phyloP scores from a whole-genome alignment of 1,140 invertebrate species.

The Paraescarpia echinospica region DNA sequence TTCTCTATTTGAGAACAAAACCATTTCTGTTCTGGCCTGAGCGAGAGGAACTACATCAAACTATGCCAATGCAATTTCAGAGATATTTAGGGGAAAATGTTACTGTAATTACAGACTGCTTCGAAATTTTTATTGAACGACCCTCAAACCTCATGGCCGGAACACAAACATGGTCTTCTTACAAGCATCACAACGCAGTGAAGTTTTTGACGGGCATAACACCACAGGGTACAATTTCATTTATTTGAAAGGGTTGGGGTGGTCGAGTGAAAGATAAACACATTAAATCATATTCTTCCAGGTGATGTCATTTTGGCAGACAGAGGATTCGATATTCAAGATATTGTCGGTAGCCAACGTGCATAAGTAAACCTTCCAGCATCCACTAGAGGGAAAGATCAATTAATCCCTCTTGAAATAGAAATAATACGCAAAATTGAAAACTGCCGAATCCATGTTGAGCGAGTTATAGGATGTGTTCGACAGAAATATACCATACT shows the following conservation, averaged over 20 bases:
- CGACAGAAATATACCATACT: constrained; percentile 6
- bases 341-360: background rate
- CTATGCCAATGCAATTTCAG: too few species aligned
- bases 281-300: constrained; percentile 53
- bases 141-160: constrained; percentile 1
- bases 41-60: too few species aligned
- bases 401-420: constrained; percentile 6
- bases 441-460: constrained; percentile 16
- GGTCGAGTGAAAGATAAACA: constrained; percentile 51
- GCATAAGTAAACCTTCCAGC: constrained; percentile 11
- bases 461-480: constrained; percentile 13
- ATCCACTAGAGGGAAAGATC: background rate
- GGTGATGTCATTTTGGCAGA: constrained; percentile 55
- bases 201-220: constrained; percentile 10
- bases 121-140: background rate
- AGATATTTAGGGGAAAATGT: too few species aligned
- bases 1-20: constrained; percentile 5
- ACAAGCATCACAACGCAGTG: constrained; percentile 19
- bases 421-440: background rate
- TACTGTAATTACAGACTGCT: too few species aligned
- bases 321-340: constrained; percentile 51
- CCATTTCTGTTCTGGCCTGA: constrained; percentile 12
- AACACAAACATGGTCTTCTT: constrained; percentile 15
- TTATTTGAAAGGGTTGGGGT: constrained; percentile 40
- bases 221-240: constrained; percentile 6